Percentiles rank a stretch among this genome's conserved stretches.
These are phyloP conservation scores for Frankliniella fusca DNA, from an alignment of 2,888 invertebrate genomes.

Conservation along the genomic window DNA sequence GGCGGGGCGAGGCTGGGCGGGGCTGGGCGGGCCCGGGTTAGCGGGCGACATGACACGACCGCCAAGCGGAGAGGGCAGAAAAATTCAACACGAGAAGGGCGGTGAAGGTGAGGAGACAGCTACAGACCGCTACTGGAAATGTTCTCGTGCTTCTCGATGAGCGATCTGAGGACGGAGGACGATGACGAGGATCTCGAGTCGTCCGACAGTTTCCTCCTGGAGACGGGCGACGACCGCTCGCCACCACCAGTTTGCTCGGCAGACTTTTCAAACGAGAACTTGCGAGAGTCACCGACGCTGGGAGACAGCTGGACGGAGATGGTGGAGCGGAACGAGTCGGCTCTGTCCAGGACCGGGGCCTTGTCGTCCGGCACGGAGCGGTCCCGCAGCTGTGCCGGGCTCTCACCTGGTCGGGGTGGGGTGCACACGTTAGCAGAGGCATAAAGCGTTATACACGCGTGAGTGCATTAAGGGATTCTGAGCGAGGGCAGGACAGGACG, in stretches of 20 bases:
- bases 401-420: not conserved
- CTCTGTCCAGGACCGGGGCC: not conserved
- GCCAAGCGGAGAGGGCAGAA: too few relatives aligned
- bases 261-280: not conserved
- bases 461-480: too few relatives aligned
- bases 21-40: too few relatives aligned
- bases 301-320: not conserved
- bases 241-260: too few relatives aligned
- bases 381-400: slow-evolving; percentile 41
- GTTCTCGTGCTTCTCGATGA: not conserved
- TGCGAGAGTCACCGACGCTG: not conserved
- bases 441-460: too few relatives aligned
- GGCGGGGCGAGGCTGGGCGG: too few relatives aligned
- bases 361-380: slow-evolving; percentile 40
- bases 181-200: not conserved
- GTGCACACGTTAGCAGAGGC: too few relatives aligned
- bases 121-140: not conserved
- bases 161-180: not conserved
- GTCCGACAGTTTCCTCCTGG: not conserved
- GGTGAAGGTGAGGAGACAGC: too few relatives aligned
- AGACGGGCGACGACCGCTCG: not conserved
- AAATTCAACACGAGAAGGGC: too few relatives aligned
- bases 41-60: too few relatives aligned
- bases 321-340: not conserved
- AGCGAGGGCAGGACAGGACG: too few relatives aligned